These are phyloP conservation scores for Bursaphelenchus mucronatus DNA, from an alignment of 1,140 invertebrate species.

Conservation along the genomic window DNA sequence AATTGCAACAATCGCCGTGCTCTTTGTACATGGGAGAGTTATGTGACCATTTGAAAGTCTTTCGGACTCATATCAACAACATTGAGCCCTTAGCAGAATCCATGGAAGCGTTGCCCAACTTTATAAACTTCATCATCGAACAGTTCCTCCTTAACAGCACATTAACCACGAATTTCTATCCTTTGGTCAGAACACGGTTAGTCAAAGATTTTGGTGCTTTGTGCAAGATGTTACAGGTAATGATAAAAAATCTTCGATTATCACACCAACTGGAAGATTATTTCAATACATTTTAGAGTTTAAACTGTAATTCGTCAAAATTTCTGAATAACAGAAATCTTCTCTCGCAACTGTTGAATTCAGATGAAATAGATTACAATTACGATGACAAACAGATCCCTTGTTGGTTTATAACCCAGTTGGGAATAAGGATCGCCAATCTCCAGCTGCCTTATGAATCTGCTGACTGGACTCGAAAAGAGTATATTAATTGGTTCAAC, in stretches of 20 bases:
- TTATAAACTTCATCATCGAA: conserved; percentile 54
- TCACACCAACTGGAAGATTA: background rate
- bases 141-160: conserved; percentile 52
- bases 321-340: conserved; percentile 30
- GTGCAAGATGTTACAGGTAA: conserved; percentile 38
- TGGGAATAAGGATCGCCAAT: conserved; percentile 41
- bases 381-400: conserved; percentile 26
- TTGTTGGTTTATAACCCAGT: conserved; percentile 36
- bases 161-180: conserved; percentile 41
- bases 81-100: conserved; percentile 46
- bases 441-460: conserved; percentile 46
- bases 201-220: conserved; percentile 37
- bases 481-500: conserved; percentile 55
- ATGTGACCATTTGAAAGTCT: conserved; percentile 51
- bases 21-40: conserved; percentile 54
- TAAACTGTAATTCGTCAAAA: conserved; percentile 46
- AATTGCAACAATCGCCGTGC: conserved; percentile 13
- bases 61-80: conserved; percentile 37
- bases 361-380: conserved; percentile 10
- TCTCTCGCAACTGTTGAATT: no score
- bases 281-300: conserved; percentile 24
- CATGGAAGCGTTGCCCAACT: conserved; percentile 44
- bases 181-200: conserved; percentile 26
- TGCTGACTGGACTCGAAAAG: conserved; percentile 49
- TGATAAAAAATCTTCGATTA: background rate